phyloP scores from a whole-genome alignment of 2,113 vertebrate genomes.

The Dissostichus mawsoni region DNA sequence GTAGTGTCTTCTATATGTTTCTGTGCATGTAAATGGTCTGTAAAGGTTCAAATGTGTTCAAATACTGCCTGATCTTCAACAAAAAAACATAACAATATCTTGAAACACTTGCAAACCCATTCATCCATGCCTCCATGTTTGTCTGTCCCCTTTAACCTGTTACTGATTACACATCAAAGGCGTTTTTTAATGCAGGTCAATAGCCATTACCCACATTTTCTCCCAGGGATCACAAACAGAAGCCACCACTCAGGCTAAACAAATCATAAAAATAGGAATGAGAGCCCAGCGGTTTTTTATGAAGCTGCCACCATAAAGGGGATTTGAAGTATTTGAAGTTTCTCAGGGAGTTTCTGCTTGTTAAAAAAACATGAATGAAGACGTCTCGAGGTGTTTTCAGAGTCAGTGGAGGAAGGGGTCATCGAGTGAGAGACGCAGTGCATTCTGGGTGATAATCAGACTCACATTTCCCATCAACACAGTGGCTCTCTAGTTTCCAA shows the following conservation, averaged over 20 bases:
- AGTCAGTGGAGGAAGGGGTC: conserved; percentile 27
- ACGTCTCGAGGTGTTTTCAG: conserved; percentile 20
- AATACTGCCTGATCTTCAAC: no score
- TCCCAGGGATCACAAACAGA: conserved; percentile 50
- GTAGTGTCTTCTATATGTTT: no score
- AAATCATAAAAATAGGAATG: conserved; percentile 69
- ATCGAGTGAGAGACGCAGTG: conserved; percentile 17
- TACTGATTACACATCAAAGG: conserved; percentile 64
- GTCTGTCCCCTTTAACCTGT: conserved; percentile 23
- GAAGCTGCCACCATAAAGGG: conserved; percentile 66
- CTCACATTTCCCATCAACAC: conserved; percentile 61
- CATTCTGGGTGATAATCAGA: conserved; percentile 61
- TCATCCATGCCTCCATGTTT: no score
- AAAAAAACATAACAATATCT: no score
- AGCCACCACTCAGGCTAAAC: conserved; percentile 61
- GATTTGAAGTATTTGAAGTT: conserved; percentile 70
- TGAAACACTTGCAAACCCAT: no score
- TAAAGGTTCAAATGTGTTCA: no score
- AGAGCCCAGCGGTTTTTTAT: conserved; percentile 57
- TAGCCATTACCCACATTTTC: conserved; percentile 28
- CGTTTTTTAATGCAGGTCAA: conserved; percentile 53
- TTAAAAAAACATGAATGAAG: conserved; percentile 32
- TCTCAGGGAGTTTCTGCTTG: conserved; percentile 48
- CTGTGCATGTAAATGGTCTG: no score
- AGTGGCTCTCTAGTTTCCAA: conserved; percentile 9